Base-by-base conservation (phyloP, 30 jellyfish, hydroid and myxozoan species). In the Phacellophora camtschatica region DNA sequence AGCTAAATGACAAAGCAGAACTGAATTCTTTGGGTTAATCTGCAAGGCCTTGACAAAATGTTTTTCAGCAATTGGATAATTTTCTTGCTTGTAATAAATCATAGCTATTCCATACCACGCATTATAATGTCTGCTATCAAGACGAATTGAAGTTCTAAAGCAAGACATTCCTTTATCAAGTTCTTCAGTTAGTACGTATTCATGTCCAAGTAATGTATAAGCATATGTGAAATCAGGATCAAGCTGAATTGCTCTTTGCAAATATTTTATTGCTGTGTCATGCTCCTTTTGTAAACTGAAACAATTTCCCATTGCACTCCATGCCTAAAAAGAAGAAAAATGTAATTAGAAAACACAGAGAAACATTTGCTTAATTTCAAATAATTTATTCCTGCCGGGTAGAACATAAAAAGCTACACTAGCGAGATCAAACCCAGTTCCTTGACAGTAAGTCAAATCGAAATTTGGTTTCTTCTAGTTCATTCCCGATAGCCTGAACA, bases 71-170 rank as follows among this genome's bases (percentile, higher is more conserved):
- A 94, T 72, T 33, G 34, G 85, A 72, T 85, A 94, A 31, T 94
- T 87, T 27, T 94, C 99, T 77, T 94, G 97, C 39, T 94, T 94
- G 90, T 94, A 94, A 56, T 84, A 83, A 24, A 94, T 87, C 99
- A 94, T 94, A 15, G 96, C 99, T 36, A 94, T 87, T 45, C 99
- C 99, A 72, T 94, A 94, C 99, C 99, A 94, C n/a, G 99, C 99
- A 70, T 94, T 94, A 72, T 94, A 94, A 73, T 87, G 99, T 33
- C 97, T 61, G 45, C 90, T 90, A 37, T 94, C 94, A 27, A 81
- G 54, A 1, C 95, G 96, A 24, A 86, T 69, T 0, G 99, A 95
- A 13, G 96, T 77, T 25, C 99, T 94, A 55, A 94, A 94, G 66
- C 99, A 94, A 12, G 96, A 86, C 71, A 94, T 49, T 18, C 96